Conservation (phyloP, 1,140 invertebrate species). For the Caenorhabditis latens region DNA sequence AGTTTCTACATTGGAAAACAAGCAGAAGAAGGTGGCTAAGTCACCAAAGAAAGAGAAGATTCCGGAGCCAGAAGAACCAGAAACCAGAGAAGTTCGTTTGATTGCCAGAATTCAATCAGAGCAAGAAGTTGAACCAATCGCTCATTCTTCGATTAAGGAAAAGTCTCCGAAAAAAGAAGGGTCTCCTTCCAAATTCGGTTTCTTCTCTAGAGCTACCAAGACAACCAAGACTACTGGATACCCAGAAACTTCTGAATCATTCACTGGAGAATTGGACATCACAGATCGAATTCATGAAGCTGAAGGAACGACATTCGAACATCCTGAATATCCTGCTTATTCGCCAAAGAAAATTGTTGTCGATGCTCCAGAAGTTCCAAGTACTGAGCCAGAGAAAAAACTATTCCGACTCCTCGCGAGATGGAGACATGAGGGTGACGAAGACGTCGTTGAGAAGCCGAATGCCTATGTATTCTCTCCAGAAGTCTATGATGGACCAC, state of each 20-base stretch:
- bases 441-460: conserved; percentile 63
- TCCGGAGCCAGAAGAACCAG: conserved; percentile 10
- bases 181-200: neutral
- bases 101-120: conserved; percentile 23
- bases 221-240: conserved; percentile 40
- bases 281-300: conserved; percentile 8
- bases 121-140: neutral
- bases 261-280: conserved; percentile 30
- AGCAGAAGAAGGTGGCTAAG: conserved; percentile 20
- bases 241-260: neutral
- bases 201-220: conserved; percentile 35
- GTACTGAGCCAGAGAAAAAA: conserved; percentile 36
- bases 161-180: neutral
- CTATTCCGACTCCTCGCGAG: conserved; percentile 54
- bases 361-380: neutral
- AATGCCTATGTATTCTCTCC: conserved; percentile 59
- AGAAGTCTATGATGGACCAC: conserved; percentile 29
- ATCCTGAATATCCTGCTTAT: neutral
- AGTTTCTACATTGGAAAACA: conserved; percentile 1
- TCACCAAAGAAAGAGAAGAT: conserved; percentile 51
- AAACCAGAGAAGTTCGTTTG: conserved; percentile 53
- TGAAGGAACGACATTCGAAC: conserved; percentile 19
- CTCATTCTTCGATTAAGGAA: neutral
- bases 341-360: neutral
- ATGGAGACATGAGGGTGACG: conserved; percentile 62